A percentile compares a stretch with the other conserved stretches of the same genome.
Evolutionary conservation across 2,888 invertebrate species (phyloP).

Genomic region (Apamea sordens): DNA sequence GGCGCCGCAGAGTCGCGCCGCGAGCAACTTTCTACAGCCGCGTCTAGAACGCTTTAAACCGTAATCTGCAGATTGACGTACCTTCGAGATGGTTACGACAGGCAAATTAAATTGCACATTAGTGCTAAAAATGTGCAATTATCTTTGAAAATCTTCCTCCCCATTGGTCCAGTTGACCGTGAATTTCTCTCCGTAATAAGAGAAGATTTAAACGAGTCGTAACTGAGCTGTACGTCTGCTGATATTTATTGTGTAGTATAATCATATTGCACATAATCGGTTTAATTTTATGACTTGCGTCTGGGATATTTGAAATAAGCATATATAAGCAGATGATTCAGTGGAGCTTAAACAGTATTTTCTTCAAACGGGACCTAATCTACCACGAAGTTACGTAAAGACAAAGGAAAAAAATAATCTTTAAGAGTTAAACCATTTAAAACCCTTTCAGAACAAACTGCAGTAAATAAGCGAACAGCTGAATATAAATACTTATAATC

Average conservation of each 20-base stretch:
- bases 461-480: neutral
- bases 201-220: constrained; percentile 38
- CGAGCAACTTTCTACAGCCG: constrained; percentile 89
- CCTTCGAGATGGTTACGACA: constrained; percentile 86
- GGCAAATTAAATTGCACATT: constrained; percentile 86
- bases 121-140: constrained; percentile 80
- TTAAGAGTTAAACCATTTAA: neutral
- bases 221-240: constrained; percentile 20
- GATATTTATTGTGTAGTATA: constrained; percentile 41
- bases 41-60: constrained; percentile 89
- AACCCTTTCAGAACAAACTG: constrained; percentile 12
- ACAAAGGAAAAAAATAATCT: neutral
- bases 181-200: constrained; percentile 61
- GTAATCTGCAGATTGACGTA: constrained; percentile 90
- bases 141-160: constrained; percentile 70
- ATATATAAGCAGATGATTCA: constrained; percentile 19
- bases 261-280: constrained; percentile 23
- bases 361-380: constrained; percentile 5
- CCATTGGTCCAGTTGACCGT: constrained; percentile 64
- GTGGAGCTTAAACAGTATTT: neutral
- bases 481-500: constrained; percentile 20
- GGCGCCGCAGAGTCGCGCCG: constrained; percentile 89
- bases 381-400: neutral
- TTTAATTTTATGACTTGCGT: constrained; percentile 33
- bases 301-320: constrained; percentile 15